These are phyloP conservation scores for Coregonus ussuriensis DNA, from an alignment of 2,797 vertebrate genomes.

Conservation along the genomic window DNA sequence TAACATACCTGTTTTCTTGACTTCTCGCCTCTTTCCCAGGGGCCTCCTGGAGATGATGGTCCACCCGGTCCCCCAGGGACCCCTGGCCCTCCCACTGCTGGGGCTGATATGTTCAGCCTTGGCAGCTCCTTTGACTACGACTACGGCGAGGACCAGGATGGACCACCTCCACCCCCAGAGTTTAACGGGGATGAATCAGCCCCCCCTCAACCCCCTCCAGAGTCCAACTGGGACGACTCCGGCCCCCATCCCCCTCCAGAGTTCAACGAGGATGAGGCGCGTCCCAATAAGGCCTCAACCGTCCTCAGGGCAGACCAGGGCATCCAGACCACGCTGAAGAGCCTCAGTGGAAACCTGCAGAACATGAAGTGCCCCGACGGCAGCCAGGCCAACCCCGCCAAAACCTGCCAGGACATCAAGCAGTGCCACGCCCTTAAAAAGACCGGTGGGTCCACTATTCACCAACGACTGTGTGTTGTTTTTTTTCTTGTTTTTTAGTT, in stretches of 20 bases:
- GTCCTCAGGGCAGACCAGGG: constrained; percentile 73
- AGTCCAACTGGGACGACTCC: too few species aligned
- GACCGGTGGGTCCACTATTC: constrained; percentile 74
- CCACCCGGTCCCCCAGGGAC: constrained; percentile 84
- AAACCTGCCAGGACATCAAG: constrained; percentile 90
- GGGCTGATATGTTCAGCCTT: constrained; percentile 71
- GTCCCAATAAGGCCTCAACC: constrained; percentile 59
- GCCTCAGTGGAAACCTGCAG: constrained; percentile 88
- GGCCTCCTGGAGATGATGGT: constrained; percentile 83
- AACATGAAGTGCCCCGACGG: constrained; percentile 91
- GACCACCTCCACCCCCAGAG: constrained; percentile 23
- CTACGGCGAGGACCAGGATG: constrained; percentile 49
- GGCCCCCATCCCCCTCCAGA: too few species aligned
- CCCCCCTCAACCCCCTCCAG: constrained; percentile 63
- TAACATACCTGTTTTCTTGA: neutral
- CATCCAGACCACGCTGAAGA: constrained; percentile 87
- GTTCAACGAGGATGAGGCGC: constrained; percentile 78
- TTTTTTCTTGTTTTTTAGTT: too few species aligned
- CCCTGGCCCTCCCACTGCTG: constrained; percentile 80
- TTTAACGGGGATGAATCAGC: constrained; percentile 71
- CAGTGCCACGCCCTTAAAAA: constrained; percentile 88
- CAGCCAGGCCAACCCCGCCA: constrained; percentile 84
- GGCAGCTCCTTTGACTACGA: constrained; percentile 47
- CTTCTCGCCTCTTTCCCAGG: constrained; percentile 65
- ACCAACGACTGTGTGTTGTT: neutral